A percentile compares a stretch with the other conserved stretches of the same genome.
These are phyloP conservation scores for Melanotaenia duboulayi DNA, from an alignment of 2,113 vertebrate species.

Conservation along the genomic window DNA sequence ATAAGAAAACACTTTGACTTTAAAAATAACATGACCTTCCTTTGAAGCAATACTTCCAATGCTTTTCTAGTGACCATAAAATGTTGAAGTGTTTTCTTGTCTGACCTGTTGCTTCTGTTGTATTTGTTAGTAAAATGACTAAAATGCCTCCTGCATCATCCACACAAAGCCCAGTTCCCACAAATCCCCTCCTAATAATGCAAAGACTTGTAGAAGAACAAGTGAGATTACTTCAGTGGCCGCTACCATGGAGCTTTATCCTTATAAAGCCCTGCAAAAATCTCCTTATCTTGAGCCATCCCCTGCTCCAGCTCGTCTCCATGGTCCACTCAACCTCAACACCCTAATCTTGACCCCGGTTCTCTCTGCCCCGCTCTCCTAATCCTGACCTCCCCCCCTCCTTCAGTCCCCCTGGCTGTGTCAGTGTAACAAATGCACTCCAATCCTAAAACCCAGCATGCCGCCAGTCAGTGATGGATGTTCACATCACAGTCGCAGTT, in stretches of 20 bases:
- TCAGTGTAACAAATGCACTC: conserved; percentile 72
- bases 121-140: conserved; percentile 45
- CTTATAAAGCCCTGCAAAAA: conserved; percentile 48
- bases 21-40: not conserved
- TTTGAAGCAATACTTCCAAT: not conserved
- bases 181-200: conserved; percentile 48
- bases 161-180: conserved; percentile 22
- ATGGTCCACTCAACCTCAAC: conserved; percentile 52
- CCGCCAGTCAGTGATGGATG: conserved; percentile 74
- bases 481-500: conserved; percentile 65
- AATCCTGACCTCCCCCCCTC: conserved; percentile 44
- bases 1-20: not conserved
- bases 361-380: conserved; percentile 42
- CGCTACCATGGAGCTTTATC: conserved; percentile 56
- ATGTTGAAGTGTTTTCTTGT: not conserved
- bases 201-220: conserved; percentile 37
- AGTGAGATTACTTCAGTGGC: conserved; percentile 47
- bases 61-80: not conserved
- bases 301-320: conserved; percentile 29
- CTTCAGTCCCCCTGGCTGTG: conserved; percentile 7
- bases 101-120: not conserved
- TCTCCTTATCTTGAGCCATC: conserved; percentile 59
- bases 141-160: conserved; percentile 24
- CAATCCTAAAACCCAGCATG: conserved; percentile 61
- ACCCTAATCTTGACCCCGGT: conserved; percentile 71